These are phyloP conservation scores for Agonum fuliginosum DNA, from an alignment of 2,888 invertebrate genomes.

Conservation along the genomic window DNA sequence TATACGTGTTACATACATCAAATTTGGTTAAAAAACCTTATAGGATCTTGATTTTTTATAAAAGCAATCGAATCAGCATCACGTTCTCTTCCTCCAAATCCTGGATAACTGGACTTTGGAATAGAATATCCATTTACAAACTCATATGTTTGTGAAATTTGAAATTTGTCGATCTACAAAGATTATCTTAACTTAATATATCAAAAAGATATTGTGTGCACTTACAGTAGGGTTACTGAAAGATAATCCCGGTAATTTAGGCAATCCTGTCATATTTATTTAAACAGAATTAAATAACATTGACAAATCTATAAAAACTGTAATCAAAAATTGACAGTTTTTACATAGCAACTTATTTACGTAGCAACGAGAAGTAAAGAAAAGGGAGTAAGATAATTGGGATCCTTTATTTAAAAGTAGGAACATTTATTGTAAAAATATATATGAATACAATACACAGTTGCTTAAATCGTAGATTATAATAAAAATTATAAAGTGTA, in stretches of 20 bases:
- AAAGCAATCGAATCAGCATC: constrained; percentile 79
- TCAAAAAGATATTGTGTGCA: not conserved
- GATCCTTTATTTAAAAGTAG: not conserved
- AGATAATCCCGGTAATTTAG: constrained; percentile 55
- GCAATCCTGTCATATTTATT: constrained; percentile 43
- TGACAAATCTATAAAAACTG: constrained; percentile 23
- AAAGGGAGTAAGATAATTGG: not conserved
- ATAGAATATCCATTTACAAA: constrained; percentile 81
- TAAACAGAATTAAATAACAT: not conserved
- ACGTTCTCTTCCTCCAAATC: constrained; percentile 78
- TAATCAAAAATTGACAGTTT: constrained; percentile 15
- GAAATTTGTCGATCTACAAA: constrained; percentile 75
- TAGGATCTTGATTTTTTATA: constrained; percentile 74
- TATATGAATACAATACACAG: not conserved
- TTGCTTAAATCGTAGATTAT: not conserved
- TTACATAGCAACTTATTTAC: constrained; percentile 36
- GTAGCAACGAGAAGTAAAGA: not conserved
- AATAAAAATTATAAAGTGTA: too few species aligned
- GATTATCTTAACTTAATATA: not conserved
- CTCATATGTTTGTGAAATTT: constrained; percentile 78
- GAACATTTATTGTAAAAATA: not conserved
- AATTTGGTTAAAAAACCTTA: constrained; percentile 69
- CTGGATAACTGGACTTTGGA: constrained; percentile 75
- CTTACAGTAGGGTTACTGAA: constrained; percentile 54
- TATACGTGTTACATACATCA: not conserved